These are phyloP conservation scores for Troglohyphantes excavatus DNA, from an alignment of 2,888 invertebrate genomes.

Conservation along the genomic window DNA sequence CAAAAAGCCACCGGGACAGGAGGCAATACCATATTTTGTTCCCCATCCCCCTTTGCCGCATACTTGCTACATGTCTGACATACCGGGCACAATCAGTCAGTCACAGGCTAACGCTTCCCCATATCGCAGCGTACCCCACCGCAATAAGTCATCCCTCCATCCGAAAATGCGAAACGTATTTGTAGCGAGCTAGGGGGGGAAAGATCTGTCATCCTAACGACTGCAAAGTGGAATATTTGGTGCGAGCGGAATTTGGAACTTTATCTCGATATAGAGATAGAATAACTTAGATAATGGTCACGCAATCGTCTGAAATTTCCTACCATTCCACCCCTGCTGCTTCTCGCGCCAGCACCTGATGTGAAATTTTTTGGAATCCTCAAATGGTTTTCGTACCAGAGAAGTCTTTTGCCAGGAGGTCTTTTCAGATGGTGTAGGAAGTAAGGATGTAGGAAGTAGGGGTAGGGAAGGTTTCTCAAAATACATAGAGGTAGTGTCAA, in stretches of 20 bases:
- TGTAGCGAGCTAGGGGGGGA: slow-evolving; percentile 35
- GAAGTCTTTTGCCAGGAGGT: no score
- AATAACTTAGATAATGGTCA: slow-evolving; percentile 74
- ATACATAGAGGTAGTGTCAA: no score
- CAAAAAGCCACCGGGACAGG: no score
- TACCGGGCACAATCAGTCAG: slow-evolving; percentile 74
- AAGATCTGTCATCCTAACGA: slow-evolving; percentile 75
- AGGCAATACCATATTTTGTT: no score
- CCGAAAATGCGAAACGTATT: slow-evolving; percentile 69
- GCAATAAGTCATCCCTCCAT: slow-evolving; percentile 70
- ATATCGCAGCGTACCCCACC: slow-evolving; percentile 30
- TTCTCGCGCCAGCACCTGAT: background rate
- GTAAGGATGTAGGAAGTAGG: no score
- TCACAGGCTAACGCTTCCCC: slow-evolving; percentile 69
- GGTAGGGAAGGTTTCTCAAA: no score
- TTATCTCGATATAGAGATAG: slow-evolving; percentile 61
- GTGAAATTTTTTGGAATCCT: background rate
- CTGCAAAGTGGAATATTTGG: slow-evolving; percentile 70
- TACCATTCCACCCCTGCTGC: background rate
- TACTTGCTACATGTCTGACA: slow-evolving; percentile 66
- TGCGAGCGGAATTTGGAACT: slow-evolving; percentile 69
- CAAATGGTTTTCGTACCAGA: no score
- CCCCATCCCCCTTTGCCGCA: slow-evolving; percentile 35
- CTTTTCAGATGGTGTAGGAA: no score
- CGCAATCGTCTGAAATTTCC: slow-evolving; percentile 62